Conservation (phyloP, 2,113 vertebrate species). For the Etia nguti region DNA sequence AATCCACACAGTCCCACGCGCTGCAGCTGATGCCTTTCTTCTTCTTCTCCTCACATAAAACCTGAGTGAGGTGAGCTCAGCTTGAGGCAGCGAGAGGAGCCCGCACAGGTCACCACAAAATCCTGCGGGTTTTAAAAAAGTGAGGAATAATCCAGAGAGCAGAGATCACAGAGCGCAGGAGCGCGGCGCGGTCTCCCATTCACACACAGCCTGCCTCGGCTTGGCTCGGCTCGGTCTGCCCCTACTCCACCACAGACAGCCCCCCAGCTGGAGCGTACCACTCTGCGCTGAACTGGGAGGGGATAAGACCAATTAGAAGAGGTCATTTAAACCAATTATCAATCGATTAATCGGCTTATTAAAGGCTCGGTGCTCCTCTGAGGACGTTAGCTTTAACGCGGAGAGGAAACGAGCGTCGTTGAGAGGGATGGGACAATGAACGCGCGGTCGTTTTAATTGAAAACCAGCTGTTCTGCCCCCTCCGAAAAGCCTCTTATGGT, state of each 20-base stretch:
- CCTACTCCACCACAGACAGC: neutral
- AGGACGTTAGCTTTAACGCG: rapidly evolving
- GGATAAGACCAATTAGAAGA: neutral
- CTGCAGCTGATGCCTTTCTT: neutral
- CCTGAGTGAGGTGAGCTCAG: neutral
- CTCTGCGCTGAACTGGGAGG: neutral
- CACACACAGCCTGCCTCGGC: slow-evolving; percentile 40
- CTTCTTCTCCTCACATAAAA: neutral
- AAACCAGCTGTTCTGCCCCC: neutral
- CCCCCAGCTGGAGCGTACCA: slow-evolving; percentile 45
- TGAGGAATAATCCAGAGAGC: slow-evolving; percentile 21
- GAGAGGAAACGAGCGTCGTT: neutral
- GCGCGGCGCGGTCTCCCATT: neutral
- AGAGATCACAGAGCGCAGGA: neutral
- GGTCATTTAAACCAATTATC: neutral
- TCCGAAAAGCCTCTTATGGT: neutral
- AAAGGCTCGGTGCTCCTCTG: neutral
- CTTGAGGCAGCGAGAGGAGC: neutral
- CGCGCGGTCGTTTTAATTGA: neutral
- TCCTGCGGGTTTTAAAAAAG: neutral
- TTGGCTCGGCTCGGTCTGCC: slow-evolving; percentile 42
- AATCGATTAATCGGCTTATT: rapidly evolving
- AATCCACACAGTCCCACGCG: slow-evolving; percentile 43
- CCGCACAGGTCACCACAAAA: neutral
- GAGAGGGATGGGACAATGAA: no score